These are phyloP conservation scores for Leptura quadrifasciata DNA, from an alignment of 2,888 invertebrate species.

Conservation along the genomic window DNA sequence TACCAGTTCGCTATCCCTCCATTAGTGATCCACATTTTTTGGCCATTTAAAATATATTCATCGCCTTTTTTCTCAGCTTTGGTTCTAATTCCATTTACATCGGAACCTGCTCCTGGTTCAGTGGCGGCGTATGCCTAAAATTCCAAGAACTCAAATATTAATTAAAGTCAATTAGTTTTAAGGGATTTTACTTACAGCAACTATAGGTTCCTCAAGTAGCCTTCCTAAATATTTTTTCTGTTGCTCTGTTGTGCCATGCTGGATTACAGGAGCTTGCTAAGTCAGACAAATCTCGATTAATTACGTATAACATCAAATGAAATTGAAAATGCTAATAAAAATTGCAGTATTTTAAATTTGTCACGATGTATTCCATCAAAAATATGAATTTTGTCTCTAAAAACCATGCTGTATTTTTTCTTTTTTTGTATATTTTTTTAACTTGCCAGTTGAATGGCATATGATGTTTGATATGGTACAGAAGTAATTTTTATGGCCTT, in stretches of 20 bases:
- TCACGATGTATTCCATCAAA: too few relatives aligned
- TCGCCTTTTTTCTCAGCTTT: slow-evolving; percentile 93
- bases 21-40: slow-evolving; percentile 99
- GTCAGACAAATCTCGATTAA: slow-evolving; percentile 57
- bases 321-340: too few relatives aligned
- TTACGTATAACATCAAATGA: too few relatives aligned
- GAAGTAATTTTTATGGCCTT: too few relatives aligned
- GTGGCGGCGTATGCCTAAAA: slow-evolving; percentile 93
- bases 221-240: slow-evolving; percentile 96
- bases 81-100: slow-evolving; percentile 92
- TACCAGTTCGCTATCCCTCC: slow-evolving; percentile 95
- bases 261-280: slow-evolving; percentile 90
- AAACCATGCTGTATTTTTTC: too few relatives aligned
- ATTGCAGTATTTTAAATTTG: too few relatives aligned
- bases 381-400: too few relatives aligned
- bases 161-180: neutral
- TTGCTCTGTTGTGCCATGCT: slow-evolving; percentile 90
- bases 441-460: too few relatives aligned
- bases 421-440: too few relatives aligned
- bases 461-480: too few relatives aligned
- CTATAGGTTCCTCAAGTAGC: slow-evolving; percentile 90
- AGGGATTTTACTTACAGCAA: slow-evolving; percentile 75
- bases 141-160: slow-evolving; percentile 22
- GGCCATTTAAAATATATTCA: slow-evolving; percentile 90
- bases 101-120: slow-evolving; percentile 95